Conservation (phyloP, 2,797 vertebrate species). For the Myioborus miniatus region DNA sequence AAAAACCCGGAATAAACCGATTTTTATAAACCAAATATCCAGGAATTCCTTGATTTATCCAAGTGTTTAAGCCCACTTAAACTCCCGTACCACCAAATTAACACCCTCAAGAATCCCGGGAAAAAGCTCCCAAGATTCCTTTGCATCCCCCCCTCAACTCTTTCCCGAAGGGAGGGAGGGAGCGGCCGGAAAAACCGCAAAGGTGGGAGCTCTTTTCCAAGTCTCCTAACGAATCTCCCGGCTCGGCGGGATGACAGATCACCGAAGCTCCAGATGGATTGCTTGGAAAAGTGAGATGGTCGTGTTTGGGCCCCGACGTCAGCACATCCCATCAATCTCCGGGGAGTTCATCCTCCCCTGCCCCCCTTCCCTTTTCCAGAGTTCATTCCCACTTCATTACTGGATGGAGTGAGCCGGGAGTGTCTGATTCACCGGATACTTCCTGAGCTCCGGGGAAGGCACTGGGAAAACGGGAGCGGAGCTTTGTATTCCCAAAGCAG, state of each 20-base stretch:
- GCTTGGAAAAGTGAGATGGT: conserved; percentile 68
- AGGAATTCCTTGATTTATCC: not conserved
- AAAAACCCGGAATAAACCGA: fast-evolving
- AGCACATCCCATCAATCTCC: conserved; percentile 74
- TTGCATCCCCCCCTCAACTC: not conserved
- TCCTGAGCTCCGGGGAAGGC: not conserved
- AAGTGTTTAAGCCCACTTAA: not conserved
- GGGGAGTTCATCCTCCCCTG: conserved; percentile 9
- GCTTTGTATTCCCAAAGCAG: not conserved
- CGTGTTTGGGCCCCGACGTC: conserved; percentile 56
- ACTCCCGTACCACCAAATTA: not conserved
- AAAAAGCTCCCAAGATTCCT: not conserved
- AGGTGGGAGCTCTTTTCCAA: not conserved
- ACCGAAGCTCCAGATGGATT: conserved; percentile 65
- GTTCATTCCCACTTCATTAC: conserved; percentile 78
- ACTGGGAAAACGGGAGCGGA: fast-evolving
- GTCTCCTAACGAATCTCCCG: not conserved
- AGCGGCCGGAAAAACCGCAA: not conserved
- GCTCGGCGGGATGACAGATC: conserved; percentile 64
- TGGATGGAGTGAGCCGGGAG: conserved; percentile 32
- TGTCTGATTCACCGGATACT: conserved; percentile 24
- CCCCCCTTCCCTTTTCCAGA: not conserved
- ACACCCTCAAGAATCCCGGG: not conserved
- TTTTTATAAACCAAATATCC: not conserved
- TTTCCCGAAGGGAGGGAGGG: not conserved